Evolutionary conservation across 2,888 invertebrate species (phyloP).

Genomic region (Polietes domitor): DNA sequence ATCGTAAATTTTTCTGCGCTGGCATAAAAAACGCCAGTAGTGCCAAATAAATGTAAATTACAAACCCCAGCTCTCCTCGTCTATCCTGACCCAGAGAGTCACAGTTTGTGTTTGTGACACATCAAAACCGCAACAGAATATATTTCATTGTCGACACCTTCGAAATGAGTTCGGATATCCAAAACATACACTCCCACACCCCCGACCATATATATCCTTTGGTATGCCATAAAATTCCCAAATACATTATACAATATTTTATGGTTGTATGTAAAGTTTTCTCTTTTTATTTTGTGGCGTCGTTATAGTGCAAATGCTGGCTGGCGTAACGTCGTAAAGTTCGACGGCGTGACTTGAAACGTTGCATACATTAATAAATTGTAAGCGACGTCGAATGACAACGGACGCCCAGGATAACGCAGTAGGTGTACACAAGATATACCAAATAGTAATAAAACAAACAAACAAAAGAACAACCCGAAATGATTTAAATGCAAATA

Average conservation of each 20-base stretch:
- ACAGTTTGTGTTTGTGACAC: neutral
- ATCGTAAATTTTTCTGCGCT: neutral
- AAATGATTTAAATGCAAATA: slow-evolving; percentile 13
- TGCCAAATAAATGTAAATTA: slow-evolving; percentile 5
- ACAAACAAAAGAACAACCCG: neutral
- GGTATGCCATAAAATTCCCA: neutral
- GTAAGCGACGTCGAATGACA: neutral
- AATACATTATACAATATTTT: slow-evolving; percentile 11
- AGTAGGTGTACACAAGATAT: neutral
- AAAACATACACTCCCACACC: neutral
- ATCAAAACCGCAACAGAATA: neutral
- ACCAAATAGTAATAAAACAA: neutral
- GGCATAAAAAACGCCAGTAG: neutral
- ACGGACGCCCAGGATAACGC: neutral
- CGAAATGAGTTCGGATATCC: neutral
- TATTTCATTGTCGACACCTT: slow-evolving; percentile 5
- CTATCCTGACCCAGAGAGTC: no score
- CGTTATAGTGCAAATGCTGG: neutral
- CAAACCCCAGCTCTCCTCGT: neutral
- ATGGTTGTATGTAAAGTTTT: neutral
- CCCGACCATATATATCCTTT: neutral
- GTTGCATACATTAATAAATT: neutral
- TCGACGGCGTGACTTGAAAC: neutral
- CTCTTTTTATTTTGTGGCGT: neutral
- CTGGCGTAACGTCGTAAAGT: neutral